phyloP scores from a whole-genome alignment of 2,888 invertebrate species.

The Diachrysia chrysitis region DNA sequence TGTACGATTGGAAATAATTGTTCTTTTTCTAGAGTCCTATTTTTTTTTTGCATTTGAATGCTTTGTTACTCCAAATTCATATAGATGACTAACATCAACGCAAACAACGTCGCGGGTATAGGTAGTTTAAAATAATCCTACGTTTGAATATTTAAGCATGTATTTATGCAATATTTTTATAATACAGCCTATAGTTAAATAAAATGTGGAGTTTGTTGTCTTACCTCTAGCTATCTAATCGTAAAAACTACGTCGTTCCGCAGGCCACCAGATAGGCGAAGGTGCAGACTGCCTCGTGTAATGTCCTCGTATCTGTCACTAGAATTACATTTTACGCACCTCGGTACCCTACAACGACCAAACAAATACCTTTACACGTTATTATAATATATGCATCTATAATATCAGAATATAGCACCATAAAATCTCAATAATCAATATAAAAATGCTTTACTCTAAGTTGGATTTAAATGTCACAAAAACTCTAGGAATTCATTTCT shows the following conservation, averaged over 20 bases:
- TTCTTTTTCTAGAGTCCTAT: no score
- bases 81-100: no score
- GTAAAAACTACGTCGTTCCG: slow-evolving; percentile 26
- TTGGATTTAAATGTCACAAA: slow-evolving; percentile 39
- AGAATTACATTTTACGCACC: slow-evolving; percentile 71
- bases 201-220: not conserved
- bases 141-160: slow-evolving; percentile 1
- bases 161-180: not conserved
- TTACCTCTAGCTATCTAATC: slow-evolving; percentile 31
- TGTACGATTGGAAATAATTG: no score
- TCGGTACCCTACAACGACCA: slow-evolving; percentile 46
- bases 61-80: no score
- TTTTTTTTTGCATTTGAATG: no score
- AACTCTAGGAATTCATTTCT: slow-evolving; percentile 26
- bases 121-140: not conserved
- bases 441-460: slow-evolving; percentile 30
- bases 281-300: slow-evolving; percentile 26
- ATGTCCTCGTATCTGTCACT: slow-evolving; percentile 67
- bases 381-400: slow-evolving; percentile 51
- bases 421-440: slow-evolving; percentile 47
- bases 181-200: not conserved
- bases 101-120: no score
- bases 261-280: slow-evolving; percentile 5
- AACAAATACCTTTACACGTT: slow-evolving; percentile 58
- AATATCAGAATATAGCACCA: slow-evolving; percentile 50